phyloP scores from a whole-genome alignment of 2,113 vertebrate genomes.

The Pleuronectes platessa region DNA sequence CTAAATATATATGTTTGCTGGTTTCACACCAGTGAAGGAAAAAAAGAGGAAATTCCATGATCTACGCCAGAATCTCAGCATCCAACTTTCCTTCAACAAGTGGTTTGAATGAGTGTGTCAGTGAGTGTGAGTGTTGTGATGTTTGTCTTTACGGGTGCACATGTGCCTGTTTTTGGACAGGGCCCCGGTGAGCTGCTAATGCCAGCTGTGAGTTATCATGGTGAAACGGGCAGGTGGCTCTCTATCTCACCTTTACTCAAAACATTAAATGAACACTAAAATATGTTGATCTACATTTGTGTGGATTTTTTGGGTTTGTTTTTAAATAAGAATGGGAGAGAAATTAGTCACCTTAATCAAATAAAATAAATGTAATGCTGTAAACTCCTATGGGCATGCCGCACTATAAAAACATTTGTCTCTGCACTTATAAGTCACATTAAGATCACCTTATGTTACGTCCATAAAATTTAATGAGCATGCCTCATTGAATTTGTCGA shows the following conservation, averaged over 20 bases:
- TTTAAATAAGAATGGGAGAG: slow-evolving; percentile 11
- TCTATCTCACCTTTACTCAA: slow-evolving; percentile 14
- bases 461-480: not conserved
- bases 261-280: slow-evolving; percentile 3
- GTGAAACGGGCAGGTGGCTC: slow-evolving; percentile 22
- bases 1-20: slow-evolving; percentile 75
- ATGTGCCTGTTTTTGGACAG: slow-evolving; percentile 31
- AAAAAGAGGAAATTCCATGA: slow-evolving; percentile 79
- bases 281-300: slow-evolving; percentile 1
- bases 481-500: not conserved
- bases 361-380: not conserved
- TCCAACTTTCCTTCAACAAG: slow-evolving; percentile 76
- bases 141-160: slow-evolving; percentile 27
- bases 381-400: not conserved
- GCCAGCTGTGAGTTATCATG: slow-evolving; percentile 48
- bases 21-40: slow-evolving; percentile 66
- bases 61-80: slow-evolving; percentile 42
- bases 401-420: no score
- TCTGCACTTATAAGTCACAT: slow-evolving; percentile 13
- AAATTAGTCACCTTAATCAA: not conserved
- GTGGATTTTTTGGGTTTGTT: not conserved
- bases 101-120: slow-evolving; percentile 58
- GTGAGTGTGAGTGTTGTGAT: slow-evolving; percentile 39
- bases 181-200: slow-evolving; percentile 44
- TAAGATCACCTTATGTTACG: not conserved